Base-by-base conservation (phyloP, 2,888 invertebrate genomes). In the Xanthia icteritia region DNA sequence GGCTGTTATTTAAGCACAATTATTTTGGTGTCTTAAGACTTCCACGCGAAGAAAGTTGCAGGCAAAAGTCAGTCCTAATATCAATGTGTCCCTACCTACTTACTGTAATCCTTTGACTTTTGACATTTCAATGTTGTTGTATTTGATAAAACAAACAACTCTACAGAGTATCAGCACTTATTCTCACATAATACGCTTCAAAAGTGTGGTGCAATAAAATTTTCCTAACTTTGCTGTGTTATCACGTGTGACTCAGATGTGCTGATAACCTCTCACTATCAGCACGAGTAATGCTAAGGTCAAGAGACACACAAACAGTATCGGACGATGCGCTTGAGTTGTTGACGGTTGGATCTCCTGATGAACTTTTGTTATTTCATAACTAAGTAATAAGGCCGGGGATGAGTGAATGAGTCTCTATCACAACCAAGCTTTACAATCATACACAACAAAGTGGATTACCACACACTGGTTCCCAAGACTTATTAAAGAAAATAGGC, bases 211-310 rank as follows among this genome's bases (percentile, higher is more conserved):
- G 56, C 36, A 48, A 68, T 60, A 82, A 85, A 81, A 77, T 73
- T 63, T 85, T 83, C 81, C 82, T 80, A 51, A 27, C 61, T 39
- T 45, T 39, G 17, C 1, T 8, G n/a, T 8, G 27, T 23, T 75
- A 83, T 81, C 73, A 11, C 13, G 23, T 20, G 77, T 84, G 85
- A 84, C 72, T 84, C 85, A 84, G 69, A 82, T 75, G 73, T 5
- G 13, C 13, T 69, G 83, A 84, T 84, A 85, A 85, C 83, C 83
- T 13, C 42, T 9, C 9, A 36, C 11, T 84, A 84, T 84, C 83
- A 36, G n/a, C n/a, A 65, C 56, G 17, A 70, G 65, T 56, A 11
- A 23, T 9, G 63, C 48, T 82, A 67, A 77, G 82, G 83, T 84
- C 85, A 73, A 60, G 76, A 67, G 48, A 36, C 36, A 75, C 65